Conservation (phyloP, 1,140 invertebrate species). For the Globodera rostochiensis region DNA sequence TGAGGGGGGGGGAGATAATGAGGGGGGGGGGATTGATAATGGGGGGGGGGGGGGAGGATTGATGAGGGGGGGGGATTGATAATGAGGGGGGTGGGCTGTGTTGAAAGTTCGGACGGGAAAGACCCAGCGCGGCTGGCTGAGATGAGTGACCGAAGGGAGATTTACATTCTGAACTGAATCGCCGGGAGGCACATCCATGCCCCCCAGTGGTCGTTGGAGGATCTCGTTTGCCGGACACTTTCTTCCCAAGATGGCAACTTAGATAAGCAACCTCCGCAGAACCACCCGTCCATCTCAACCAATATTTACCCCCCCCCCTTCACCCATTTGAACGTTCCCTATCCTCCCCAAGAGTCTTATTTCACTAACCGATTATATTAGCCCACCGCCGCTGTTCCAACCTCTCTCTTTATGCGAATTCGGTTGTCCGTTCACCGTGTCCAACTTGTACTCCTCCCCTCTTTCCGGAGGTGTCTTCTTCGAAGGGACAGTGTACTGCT, state of each 20-base stretch:
- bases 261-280: neutral
- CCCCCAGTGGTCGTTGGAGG: neutral
- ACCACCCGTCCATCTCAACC: no score
- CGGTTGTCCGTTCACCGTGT: neutral
- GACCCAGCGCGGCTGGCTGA: no score
- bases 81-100: neutral
- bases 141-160: no score
- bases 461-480: neutral
- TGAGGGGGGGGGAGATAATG: no score
- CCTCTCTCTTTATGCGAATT: neutral
- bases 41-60: neutral
- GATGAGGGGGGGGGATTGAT: neutral
- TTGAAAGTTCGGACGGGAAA: neutral
- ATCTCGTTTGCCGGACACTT: neutral
- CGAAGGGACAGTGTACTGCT: neutral
- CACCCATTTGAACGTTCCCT: no score
- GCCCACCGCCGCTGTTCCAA: no score
- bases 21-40: neutral
- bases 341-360: neutral
- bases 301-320: no score
- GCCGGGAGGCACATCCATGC: neutral
- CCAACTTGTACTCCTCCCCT: neutral
- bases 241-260: neutral
- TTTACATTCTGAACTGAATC: neutral
- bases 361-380: no score